Conservation (phyloP, 2,113 vertebrate species). For the Barnardius zonarius region DNA sequence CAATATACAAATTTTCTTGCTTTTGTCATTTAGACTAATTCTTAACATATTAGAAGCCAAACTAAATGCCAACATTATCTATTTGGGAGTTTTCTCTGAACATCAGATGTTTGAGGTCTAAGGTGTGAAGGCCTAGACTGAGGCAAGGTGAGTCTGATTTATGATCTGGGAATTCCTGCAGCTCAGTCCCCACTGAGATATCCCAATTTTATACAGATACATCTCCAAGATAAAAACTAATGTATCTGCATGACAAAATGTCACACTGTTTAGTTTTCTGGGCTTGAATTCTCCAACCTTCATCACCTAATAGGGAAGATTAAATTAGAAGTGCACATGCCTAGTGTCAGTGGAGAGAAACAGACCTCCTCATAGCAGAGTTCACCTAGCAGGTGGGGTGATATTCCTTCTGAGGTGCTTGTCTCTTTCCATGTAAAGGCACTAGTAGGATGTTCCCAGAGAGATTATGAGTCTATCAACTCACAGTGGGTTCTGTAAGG, state of each 20-base stretch:
- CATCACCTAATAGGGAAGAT: not conserved
- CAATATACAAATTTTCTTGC: not conserved
- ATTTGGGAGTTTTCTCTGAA: not conserved
- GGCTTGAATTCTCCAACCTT: not conserved
- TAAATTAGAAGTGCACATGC: not conserved
- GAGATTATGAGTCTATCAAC: not conserved
- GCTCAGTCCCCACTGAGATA: not conserved
- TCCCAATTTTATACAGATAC: not conserved
- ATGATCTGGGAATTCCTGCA: not conserved
- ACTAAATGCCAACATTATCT: not conserved
- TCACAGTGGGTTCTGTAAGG: not conserved
- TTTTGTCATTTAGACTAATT: not conserved
- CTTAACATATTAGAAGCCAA: not conserved
- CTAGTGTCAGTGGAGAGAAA: not conserved
- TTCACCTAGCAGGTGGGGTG: not conserved
- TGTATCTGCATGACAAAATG: not conserved
- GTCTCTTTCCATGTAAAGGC: not conserved
- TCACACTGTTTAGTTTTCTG: not conserved
- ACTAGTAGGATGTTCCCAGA: not conserved
- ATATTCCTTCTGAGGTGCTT: not conserved
- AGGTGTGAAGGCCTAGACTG: not conserved
- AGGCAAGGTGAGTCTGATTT: not conserved
- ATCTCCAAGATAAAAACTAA: not conserved
- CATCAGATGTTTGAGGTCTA: not conserved
- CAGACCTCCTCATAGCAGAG: not conserved